A percentile compares a stretch with the other conserved stretches of the same genome.
These are phyloP conservation scores for Philhelius pedissequus DNA, from an alignment of 2,888 invertebrate genomes.

Conservation along the genomic window DNA sequence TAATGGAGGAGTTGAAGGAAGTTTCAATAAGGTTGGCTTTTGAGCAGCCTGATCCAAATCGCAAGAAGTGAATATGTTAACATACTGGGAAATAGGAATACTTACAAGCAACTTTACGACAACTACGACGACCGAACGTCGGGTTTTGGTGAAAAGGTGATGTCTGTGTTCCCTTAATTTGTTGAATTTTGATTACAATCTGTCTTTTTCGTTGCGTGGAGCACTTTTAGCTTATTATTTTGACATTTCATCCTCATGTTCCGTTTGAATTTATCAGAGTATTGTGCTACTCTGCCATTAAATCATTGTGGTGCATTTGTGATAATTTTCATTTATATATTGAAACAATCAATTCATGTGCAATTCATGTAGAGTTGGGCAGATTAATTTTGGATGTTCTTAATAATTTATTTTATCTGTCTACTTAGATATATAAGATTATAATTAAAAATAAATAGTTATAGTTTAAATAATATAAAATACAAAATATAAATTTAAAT, in stretches of 20 bases:
- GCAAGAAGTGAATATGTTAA: conserved; percentile 59
- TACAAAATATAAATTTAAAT: too few relatives aligned
- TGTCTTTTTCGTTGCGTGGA: conserved; percentile 70
- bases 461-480: too few relatives aligned
- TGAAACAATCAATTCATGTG: background rate
- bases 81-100: conserved; percentile 47
- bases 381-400: too few relatives aligned
- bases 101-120: background rate
- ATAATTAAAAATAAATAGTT: too few relatives aligned
- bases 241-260: conserved; percentile 67
- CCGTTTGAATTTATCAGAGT: conserved; percentile 50
- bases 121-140: background rate
- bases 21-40: conserved; percentile 25
- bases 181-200: conserved; percentile 73
- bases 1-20: conserved; percentile 54
- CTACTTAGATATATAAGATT: too few relatives aligned
- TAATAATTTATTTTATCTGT: too few relatives aligned
- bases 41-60: conserved; percentile 46
- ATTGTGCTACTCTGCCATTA: too few relatives aligned
- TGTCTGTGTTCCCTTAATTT: conserved; percentile 73
- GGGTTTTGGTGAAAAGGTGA: conserved; percentile 70
- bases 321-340: background rate
- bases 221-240: conserved; percentile 68
- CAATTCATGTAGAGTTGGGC: too few relatives aligned
- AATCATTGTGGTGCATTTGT: background rate